Evolutionary conservation across 2,888 invertebrate species (phyloP), one percentile per base, ranked within the genome.

Genomic region (Napeogenes inachia): DNA sequence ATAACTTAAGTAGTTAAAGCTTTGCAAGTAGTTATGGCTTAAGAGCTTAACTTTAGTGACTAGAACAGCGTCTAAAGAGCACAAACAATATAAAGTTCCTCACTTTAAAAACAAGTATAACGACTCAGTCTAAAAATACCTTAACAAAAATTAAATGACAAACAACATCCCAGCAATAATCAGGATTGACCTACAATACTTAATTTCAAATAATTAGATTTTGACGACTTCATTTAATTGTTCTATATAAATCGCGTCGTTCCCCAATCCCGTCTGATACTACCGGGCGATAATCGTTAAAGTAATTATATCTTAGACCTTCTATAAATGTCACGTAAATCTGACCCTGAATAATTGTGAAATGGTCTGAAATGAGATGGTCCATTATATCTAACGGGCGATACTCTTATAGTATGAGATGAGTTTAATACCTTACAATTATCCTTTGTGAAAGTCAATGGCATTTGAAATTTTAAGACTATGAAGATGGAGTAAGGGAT

Each of bases 271-370:
- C 13, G 50, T 50, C 21, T 50, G 50, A 50, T 10, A 50, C 50
- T 10, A 50, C 50, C 30, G 10, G 42, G 10, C 5, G 30, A 50
- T 50, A 13, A 21, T 21, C 50, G 50, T 50, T 13, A 13, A 50
- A 64, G 60, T 64, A 67, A 64, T 67, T 64, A 67, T 60, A 67
- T 62, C 45, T 62, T 64, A 62, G 45, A 58, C 62, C 54, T 33
- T 58, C 62, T 59, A 65, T 68, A 67, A 71, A 68, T 63, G 63
- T 63, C 66, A 64, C 64, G 67, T 68, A 70, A 68, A 67, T 68
- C 58, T 68, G 68, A 69, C 71, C 68, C 65, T 64, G 67, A 68
- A 64, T 69, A 67, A 71, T 70, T 69, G 67, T 69, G 68, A 71
- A 71, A 71, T 67, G 69, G 66, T 46, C 61, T 61, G 65, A 61